Conservation (phyloP, 2,888 invertebrate species). For the Dysmachus trigonus region DNA sequence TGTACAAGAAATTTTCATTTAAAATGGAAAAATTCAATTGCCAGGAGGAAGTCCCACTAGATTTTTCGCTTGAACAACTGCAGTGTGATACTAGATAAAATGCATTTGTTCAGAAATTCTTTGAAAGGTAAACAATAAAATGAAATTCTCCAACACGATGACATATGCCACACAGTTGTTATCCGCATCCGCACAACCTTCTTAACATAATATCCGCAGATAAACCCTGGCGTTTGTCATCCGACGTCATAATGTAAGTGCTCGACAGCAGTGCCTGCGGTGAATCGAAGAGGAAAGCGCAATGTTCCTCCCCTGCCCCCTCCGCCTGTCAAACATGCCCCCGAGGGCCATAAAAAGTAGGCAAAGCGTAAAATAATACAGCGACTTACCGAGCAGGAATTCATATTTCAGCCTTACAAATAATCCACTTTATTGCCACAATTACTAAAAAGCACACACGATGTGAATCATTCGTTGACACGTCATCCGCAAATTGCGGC, state of each 20-base stretch:
- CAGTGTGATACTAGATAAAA: not conserved
- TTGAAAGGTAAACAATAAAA: not conserved
- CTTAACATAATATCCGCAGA: not conserved
- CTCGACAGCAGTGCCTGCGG: not conserved
- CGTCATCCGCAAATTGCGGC: slow-evolving; percentile 35
- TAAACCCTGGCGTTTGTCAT: not conserved
- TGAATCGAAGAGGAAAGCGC: not conserved
- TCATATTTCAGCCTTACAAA: slow-evolving; percentile 34
- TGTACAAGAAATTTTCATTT: not conserved
- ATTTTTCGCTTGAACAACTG: not conserved
- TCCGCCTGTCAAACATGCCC: too few relatives aligned
- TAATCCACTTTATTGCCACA: slow-evolving; percentile 41
- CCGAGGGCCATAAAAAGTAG: not conserved
- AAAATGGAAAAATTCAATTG: not conserved
- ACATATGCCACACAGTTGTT: not conserved
- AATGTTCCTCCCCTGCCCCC: too few relatives aligned
- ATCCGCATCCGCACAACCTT: not conserved
- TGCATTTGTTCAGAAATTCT: not conserved
- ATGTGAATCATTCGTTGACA: slow-evolving; percentile 41
- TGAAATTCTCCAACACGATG: not conserved
- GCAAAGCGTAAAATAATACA: slow-evolving; percentile 17
- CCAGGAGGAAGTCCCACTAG: not conserved
- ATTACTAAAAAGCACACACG: slow-evolving; percentile 40
- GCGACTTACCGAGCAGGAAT: slow-evolving; percentile 20
- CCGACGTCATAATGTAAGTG: not conserved